Conservation (phyloP, 1,140 invertebrate genomes). For the Neodiprion lecontei region DNA sequence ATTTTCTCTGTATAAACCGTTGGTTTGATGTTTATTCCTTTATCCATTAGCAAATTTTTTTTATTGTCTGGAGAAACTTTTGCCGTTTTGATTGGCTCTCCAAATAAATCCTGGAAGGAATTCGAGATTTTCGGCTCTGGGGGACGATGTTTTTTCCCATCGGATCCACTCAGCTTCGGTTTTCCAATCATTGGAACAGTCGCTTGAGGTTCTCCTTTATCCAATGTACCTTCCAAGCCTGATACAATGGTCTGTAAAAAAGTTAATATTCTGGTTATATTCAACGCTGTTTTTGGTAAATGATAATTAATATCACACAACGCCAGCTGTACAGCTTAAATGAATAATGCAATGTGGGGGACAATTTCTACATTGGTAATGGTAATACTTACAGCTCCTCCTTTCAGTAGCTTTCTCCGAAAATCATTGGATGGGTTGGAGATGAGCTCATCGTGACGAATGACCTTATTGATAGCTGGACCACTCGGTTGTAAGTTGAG, state of each 20-base stretch:
- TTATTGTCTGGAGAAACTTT: conserved; percentile 70
- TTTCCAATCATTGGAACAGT: conserved; percentile 66
- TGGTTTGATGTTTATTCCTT: conserved; percentile 44
- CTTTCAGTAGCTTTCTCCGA: conserved; percentile 83
- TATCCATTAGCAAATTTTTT: conserved; percentile 59
- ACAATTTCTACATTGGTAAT: conserved; percentile 16
- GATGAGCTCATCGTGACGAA: conserved; percentile 81
- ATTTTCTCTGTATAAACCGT: conserved; percentile 50
- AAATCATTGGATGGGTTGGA: conserved; percentile 89
- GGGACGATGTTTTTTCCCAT: conserved; percentile 67
- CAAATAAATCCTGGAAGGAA: conserved; percentile 81
- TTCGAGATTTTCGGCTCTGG: conserved; percentile 69
- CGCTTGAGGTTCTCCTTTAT: conserved; percentile 51
- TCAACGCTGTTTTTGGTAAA: conserved; percentile 1
- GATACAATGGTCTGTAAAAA: conserved; percentile 41
- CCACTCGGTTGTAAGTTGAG: conserved; percentile 79
- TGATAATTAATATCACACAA: background rate
- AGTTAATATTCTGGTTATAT: background rate
- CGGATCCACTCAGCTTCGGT: conserved; percentile 69
- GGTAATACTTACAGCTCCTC: conserved; percentile 72
- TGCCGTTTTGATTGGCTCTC: conserved; percentile 75
- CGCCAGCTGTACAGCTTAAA: background rate
- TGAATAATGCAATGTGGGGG: background rate
- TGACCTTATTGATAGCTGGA: conserved; percentile 70
- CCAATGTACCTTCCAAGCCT: conserved; percentile 43